Percentiles rank a stretch among this genome's conserved stretches.
phyloP scores from a whole-genome alignment of 2,888 invertebrate genomes.

The Drosophila ustulata region DNA sequence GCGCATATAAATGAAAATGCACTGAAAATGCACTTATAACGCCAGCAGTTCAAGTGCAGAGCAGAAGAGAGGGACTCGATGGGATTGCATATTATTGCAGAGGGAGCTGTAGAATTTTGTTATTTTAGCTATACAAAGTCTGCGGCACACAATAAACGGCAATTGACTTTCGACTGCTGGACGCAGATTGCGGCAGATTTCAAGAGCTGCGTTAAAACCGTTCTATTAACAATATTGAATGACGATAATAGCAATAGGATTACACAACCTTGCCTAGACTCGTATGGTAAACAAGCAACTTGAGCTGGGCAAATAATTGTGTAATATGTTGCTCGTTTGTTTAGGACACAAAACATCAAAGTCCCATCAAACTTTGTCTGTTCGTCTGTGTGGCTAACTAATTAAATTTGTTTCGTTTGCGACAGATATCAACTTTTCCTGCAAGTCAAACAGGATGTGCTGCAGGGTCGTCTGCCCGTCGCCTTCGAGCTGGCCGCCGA shows the following conservation, averaged over 20 bases:
- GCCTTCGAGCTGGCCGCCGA: constrained; percentile 96
- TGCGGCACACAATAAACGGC: constrained; percentile 76
- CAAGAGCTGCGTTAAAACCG: constrained; percentile 8
- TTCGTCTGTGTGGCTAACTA: constrained; percentile 35
- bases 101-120: constrained; percentile 57
- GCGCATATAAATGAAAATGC: constrained; percentile 80
- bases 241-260: constrained; percentile 23
- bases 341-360: constrained; percentile 63
- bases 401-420: constrained; percentile 61
- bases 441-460: constrained; percentile 98
- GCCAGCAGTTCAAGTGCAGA: constrained; percentile 24
- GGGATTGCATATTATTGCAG: constrained; percentile 56
- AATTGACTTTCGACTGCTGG: constrained; percentile 47
- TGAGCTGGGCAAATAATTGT: constrained; percentile 58
- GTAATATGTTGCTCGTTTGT: constrained; percentile 62
- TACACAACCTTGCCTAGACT: neutral
- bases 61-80: constrained; percentile 7
- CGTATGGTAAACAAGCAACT: neutral
- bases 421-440: constrained; percentile 98
- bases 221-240: constrained; percentile 47
- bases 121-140: constrained; percentile 81
- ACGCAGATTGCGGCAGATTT: constrained; percentile 13
- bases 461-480: constrained; percentile 96
- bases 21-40: constrained; percentile 59
- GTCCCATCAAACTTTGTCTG: constrained; percentile 5